Evolutionary conservation across 2,888 invertebrate genomes (phyloP), one percentile per base, ranked within the genome.

Genomic region (Muschampia plurimacula): DNA sequence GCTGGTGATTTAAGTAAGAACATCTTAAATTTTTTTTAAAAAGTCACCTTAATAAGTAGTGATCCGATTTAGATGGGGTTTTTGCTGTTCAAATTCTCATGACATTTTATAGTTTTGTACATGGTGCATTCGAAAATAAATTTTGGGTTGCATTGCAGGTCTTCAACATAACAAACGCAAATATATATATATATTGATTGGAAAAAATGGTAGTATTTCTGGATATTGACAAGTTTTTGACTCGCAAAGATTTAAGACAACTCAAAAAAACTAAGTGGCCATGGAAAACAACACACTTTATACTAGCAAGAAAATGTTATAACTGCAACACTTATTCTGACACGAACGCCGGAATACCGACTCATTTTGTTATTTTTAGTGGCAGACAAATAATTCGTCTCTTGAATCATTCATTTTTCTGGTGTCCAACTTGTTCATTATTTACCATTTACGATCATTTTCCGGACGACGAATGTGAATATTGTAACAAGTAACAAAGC

Each of bases 171-270:
- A 60, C 12, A 32, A 60, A 22, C 52, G 13, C 52, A 12, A 15
- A 52, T 52, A 52, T 7, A 2, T n/a, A 52, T 52, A 28, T 2
- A 1, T 52, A 52, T 52, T n/a, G 13, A n/a, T n/a, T n/a, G 13
- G 4, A 10, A 32, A 52, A 8, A 67, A 67, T 67, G 32, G 67
- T 55, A 55, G 39, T 52, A 72, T 72, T 67, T 72, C 39, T 62
- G 59, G 67, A 74, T 67, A 67, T 69, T 55, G 73, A 64, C 57
- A 72, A 49, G 44, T 64, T 73, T 66, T 62, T 73, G 44, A 65
- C 73, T 73, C 69, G 73, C 66, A 60, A 74, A n/a, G 69, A 74
- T 69, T 73, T 73, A 69, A 73, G 28, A 13, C 66, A 62, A n/a
- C 73, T 73, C 28, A 73, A 73, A 69, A 32, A 22, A 28, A 66